phyloP scores from a whole-genome alignment of 1,140 invertebrate genomes.

The Argopecten irradians region DNA sequence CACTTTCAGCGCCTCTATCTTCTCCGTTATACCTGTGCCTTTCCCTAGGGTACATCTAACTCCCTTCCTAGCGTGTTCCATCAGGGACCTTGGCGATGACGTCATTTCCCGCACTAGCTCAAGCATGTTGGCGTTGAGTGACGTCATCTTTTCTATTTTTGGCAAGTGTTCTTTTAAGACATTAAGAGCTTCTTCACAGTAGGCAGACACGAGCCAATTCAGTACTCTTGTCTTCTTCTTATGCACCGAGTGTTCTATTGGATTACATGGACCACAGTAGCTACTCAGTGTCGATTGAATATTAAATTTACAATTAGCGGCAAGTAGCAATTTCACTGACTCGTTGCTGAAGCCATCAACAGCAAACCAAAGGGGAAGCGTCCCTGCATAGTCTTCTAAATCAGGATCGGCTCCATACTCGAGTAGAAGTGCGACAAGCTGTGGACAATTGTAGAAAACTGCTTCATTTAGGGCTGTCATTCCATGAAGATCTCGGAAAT shows the following conservation, averaged over 20 bases:
- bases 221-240: constrained; percentile 62
- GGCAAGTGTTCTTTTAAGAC: constrained; percentile 49
- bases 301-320: constrained; percentile 62
- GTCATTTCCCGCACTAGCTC: constrained; percentile 48
- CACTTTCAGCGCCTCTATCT: constrained; percentile 58
- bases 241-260: constrained; percentile 65
- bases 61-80: constrained; percentile 59
- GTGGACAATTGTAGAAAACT: constrained; percentile 65
- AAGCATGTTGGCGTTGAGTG: constrained; percentile 42
- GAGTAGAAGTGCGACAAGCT: constrained; percentile 63
- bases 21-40: constrained; percentile 44
- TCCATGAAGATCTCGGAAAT: constrained; percentile 63
- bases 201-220: constrained; percentile 63
- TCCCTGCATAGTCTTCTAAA: constrained; percentile 65
- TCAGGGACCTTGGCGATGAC: constrained; percentile 55
- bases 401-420: constrained; percentile 65
- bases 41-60: constrained; percentile 54
- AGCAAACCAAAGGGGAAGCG: constrained; percentile 71
- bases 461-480: constrained; percentile 71
- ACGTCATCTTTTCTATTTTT: constrained; percentile 45
- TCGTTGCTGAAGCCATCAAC: constrained; percentile 63
- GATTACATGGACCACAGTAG: constrained; percentile 64
- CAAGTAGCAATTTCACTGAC: constrained; percentile 62
- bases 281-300: constrained; percentile 60
- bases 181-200: constrained; percentile 65